Evolutionary conservation across 2,888 invertebrate species (phyloP), one percentile per base, ranked within the genome.

Genomic region (Protodeltote pygarga): DNA sequence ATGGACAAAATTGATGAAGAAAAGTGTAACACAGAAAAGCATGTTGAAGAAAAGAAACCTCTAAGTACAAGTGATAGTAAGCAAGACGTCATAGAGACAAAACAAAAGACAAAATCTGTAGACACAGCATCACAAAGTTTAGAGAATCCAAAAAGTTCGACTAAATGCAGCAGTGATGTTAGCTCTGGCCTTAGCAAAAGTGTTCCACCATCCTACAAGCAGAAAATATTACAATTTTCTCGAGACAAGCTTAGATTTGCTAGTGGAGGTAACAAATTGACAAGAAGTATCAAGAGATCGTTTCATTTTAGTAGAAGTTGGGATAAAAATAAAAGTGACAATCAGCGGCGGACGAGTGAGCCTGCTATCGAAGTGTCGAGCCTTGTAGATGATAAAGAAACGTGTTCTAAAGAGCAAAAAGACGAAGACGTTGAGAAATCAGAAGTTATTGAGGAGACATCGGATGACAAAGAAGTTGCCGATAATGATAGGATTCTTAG

Each of bases 121-220:
- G 89, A 91, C 33, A 90, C 91, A 1, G 92, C 91, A 1, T 93
- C 92, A 11, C 88, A 89, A 20, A 92, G 89, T 31, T 75, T 90
- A 44, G 89, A 91, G 38, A 90, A 88, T 64, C 90, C 90, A 0
- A 89, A 89, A 66, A 87, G 83, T 65, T 85, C 87, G 3, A 85
- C 85, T 0, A 90, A 87, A 73, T 87, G 87, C 42, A 88, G 85
- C 32, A 89, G 85, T 46, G 90, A 89, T 23, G 69, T 90, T 0
- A 89, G 87, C 68, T 76, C 87, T 0, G 90, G 88, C 0, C 71
- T 93, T 0, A 92, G 92, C 54, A 93, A 89, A 69, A 92, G 92
- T 73, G 92, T 92, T 0, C 92, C 92, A 2, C 92, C 92, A 0
- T 92, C 92, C 1, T 93, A 92, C 47, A 93, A 91, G 50, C 92